A percentile compares a stretch with the other conserved stretches of the same genome.
These are phyloP conservation scores for Mus spretus DNA, from an alignment of 2,797 vertebrate species.

Conservation along the genomic window DNA sequence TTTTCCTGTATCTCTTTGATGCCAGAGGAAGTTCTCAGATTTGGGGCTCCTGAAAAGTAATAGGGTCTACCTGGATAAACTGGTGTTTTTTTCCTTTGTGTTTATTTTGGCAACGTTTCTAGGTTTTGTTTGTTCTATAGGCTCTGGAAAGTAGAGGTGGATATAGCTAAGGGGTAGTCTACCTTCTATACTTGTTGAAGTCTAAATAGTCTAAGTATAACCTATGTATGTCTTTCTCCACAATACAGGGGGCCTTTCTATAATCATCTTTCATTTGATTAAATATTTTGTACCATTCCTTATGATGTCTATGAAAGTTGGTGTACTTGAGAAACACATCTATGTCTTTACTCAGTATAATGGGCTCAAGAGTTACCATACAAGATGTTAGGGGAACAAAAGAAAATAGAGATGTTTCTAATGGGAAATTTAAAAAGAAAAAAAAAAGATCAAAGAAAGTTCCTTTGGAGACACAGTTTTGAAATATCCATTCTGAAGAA, in stretches of 20 bases:
- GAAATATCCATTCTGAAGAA: constrained; percentile 53
- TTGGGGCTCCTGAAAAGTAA: neutral
- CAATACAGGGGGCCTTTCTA: neutral
- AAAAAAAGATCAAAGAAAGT: constrained; percentile 52
- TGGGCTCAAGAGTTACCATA: neutral
- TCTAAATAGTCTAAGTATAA: constrained; percentile 9
- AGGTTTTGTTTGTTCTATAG: neutral
- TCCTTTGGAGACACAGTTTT: constrained; percentile 58
- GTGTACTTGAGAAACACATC: constrained; percentile 13
- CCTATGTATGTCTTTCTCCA: neutral
- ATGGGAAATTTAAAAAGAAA: neutral
- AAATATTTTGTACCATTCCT: constrained; percentile 6
- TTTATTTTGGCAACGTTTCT: neutral
- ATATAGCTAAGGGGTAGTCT: neutral
- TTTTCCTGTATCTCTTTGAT: neutral
- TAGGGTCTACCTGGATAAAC: neutral
- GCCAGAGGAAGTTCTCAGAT: neutral
- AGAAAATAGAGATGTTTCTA: constrained; percentile 39
- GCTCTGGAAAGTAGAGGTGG: neutral
- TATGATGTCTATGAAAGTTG: constrained; percentile 2
- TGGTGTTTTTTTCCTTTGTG: neutral
- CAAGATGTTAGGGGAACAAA: constrained; percentile 16
- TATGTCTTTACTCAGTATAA: neutral
- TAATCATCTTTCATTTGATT: neutral
- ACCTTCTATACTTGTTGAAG: neutral